phyloP scores from a whole-genome alignment of 2,113 vertebrate genomes.

The Prionailurus bengalensis region DNA sequence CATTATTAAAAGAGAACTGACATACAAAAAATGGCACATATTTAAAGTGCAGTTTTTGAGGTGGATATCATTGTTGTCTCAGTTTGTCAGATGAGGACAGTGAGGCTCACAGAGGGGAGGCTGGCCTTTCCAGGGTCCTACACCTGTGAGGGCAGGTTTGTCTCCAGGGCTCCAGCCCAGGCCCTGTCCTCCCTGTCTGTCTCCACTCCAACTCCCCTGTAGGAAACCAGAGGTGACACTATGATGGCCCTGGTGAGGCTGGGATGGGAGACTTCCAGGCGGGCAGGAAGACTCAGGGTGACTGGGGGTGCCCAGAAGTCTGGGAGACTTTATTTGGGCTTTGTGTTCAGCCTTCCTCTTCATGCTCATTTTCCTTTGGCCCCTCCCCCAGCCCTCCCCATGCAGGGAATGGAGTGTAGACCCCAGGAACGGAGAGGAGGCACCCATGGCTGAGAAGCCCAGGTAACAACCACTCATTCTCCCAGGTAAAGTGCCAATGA shows the following conservation, averaged over 20 bases:
- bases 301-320: rapidly evolving
- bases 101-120: neutral
- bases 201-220: rapidly evolving
- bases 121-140: neutral
- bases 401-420: neutral
- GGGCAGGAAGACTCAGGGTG: neutral
- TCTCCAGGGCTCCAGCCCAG: neutral
- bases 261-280: too few species aligned
- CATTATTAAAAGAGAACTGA: neutral
- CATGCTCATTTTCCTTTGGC: rapidly evolving
- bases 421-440: neutral
- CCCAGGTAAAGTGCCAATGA: neutral
- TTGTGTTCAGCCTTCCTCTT: too few species aligned
- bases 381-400: neutral
- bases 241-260: neutral
- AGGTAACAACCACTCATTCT: neutral
- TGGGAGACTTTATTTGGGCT: neutral
- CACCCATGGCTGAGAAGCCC: neutral
- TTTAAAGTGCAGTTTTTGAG: neutral
- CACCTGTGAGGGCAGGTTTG: neutral
- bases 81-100: neutral
- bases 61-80: neutral
- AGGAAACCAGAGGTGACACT: rapidly evolving
- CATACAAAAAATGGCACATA: neutral
- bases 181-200: neutral